phyloP scores from a whole-genome alignment of 2,113 vertebrate species.

The Ceyx margarethae region DNA sequence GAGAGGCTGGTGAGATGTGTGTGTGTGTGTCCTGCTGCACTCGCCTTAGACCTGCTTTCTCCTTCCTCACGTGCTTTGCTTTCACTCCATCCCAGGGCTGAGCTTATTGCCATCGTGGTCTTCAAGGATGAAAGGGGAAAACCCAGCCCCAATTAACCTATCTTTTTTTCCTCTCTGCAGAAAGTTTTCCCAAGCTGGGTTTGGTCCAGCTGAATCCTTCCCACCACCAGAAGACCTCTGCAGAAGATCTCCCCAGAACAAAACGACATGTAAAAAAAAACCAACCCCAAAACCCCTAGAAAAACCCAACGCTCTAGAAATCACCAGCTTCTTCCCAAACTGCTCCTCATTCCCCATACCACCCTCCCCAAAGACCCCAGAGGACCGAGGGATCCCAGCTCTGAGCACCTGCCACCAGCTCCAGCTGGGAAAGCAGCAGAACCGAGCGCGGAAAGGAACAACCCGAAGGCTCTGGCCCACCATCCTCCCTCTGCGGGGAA shows the following conservation, averaged over 20 bases:
- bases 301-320: not conserved
- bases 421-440: not conserved
- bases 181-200: not conserved
- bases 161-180: not conserved
- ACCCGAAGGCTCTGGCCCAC: not conserved
- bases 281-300: not conserved
- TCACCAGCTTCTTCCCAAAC: not conserved
- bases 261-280: not conserved
- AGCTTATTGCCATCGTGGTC: not conserved
- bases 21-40: not conserved
- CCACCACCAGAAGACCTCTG: not conserved
- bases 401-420: not conserved
- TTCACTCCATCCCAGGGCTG: not conserved
- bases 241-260: not conserved
- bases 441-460: not conserved
- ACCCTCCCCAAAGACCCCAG: not conserved
- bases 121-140: not conserved
- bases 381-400: not conserved
- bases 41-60: not conserved
- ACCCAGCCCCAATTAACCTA: not conserved
- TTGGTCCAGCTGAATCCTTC: constrained; percentile 2
- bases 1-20: not conserved
- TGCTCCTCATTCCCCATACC: not conserved
- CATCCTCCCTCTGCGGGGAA: not conserved
- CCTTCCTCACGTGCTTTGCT: not conserved